Conservation (phyloP, 2,797 vertebrate genomes). For the Galago senegalensis region DNA sequence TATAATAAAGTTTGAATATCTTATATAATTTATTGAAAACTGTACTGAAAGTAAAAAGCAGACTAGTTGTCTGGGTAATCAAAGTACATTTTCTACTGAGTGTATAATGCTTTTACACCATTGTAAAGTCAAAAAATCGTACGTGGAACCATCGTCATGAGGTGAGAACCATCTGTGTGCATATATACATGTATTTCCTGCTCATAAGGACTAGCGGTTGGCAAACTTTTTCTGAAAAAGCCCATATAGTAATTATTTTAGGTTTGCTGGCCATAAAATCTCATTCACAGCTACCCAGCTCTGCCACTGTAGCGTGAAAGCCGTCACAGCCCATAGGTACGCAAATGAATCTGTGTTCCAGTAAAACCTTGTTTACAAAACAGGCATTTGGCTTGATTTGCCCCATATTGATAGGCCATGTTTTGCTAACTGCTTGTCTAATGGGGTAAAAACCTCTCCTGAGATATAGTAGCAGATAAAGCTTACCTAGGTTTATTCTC, state of each 20-base stretch:
- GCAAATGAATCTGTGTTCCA: background rate
- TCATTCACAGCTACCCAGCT: background rate
- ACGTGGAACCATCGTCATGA: background rate
- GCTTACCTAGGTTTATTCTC: background rate
- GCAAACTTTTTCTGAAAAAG: background rate
- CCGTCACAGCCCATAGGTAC: background rate
- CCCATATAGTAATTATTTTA: background rate
- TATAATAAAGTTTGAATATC: background rate
- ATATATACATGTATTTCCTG: background rate
- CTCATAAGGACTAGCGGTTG: background rate
- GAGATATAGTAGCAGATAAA: background rate
- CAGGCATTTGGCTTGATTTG: background rate
- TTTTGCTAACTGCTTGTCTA: background rate
- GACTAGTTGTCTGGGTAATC: background rate
- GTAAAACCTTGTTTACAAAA: slow-evolving; percentile 28
- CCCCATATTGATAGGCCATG: background rate
- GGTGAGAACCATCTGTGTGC: background rate
- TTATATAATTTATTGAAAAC: background rate
- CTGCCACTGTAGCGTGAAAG: background rate
- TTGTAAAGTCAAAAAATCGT: background rate
- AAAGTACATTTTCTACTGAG: background rate
- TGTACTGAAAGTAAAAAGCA: background rate
- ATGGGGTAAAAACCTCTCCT: background rate
- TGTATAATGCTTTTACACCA: background rate
- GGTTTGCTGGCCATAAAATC: background rate